Evolutionary conservation across 2,797 vertebrate species (phyloP).

Genomic region (Uromys caudimaculatus): DNA sequence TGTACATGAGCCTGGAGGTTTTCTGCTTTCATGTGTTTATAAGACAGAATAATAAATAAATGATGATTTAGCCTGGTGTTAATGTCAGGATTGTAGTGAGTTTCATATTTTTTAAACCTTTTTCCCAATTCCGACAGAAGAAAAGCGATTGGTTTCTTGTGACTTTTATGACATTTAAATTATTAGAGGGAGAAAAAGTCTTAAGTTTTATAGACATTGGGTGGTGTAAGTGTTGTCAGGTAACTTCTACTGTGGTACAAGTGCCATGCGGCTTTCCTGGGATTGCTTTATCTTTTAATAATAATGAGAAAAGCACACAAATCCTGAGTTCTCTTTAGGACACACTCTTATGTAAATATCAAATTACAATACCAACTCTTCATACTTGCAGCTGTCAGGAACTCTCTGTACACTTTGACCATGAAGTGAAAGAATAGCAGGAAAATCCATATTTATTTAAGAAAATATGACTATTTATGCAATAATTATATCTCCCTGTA

Average conservation of each 20-base stretch:
- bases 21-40: conserved; percentile 78
- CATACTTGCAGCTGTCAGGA: background rate
- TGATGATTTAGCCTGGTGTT: conserved; percentile 69
- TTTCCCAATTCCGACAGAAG: conserved; percentile 42
- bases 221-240: conserved; percentile 34
- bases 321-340: background rate
- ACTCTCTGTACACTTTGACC: background rate
- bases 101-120: conserved; percentile 63
- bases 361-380: background rate
- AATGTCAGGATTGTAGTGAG: conserved; percentile 56
- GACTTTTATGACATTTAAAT: conserved; percentile 51
- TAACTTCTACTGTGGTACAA: background rate
- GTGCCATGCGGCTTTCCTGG: background rate
- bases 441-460: background rate
- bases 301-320: background rate
- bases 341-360: background rate
- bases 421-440: background rate
- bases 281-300: background rate
- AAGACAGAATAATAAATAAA: conserved; percentile 80
- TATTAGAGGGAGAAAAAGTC: background rate
- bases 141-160: conserved; percentile 59
- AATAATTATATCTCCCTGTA: background rate
- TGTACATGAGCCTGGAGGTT: conserved; percentile 73
- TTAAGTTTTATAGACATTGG: conserved; percentile 39
- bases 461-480: background rate